Evolutionary conservation across 35 echinoderm and acorn worm genomes (phyloP).

Genomic region (Patiria miniata): DNA sequence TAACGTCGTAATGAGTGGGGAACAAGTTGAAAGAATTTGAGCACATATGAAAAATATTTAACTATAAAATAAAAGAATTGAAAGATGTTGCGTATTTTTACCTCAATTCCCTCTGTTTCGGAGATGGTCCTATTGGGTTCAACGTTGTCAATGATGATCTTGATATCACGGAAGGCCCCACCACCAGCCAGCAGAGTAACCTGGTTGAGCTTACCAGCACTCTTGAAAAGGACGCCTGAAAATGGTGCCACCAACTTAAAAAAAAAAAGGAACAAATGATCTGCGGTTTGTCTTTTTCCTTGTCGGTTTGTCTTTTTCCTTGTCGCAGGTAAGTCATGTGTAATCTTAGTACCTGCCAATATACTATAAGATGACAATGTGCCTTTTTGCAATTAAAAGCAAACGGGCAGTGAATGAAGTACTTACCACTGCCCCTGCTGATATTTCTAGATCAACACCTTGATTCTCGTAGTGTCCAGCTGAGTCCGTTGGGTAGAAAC

Average conservation of each 20-base stretch:
- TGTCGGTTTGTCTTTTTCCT: too few species aligned
- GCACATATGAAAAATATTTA: too few species aligned
- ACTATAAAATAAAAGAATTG: too few species aligned
- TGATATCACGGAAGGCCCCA: slow-evolving; percentile 8
- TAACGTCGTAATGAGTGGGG: too few species aligned
- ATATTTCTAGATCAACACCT: neutral
- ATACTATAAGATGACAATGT: neutral
- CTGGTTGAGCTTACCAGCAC: neutral
- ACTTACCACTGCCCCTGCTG: neutral
- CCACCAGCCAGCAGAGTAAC: neutral
- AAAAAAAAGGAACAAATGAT: neutral
- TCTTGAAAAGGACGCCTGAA: neutral
- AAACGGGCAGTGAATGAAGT: neutral
- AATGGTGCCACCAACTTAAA: slow-evolving; percentile 28
- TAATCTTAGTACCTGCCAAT: too few species aligned
- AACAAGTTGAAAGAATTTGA: too few species aligned
- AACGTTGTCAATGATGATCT: slow-evolving; percentile 14
- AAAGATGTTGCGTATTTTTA: neutral
- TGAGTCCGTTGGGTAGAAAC: neutral
- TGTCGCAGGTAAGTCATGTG: too few species aligned
- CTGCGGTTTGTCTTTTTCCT: too few species aligned
- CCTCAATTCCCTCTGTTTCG: neutral
- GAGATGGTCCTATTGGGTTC: neutral
- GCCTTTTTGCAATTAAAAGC: neutral
- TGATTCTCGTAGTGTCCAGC: neutral